These are phyloP conservation scores for Girardia tigrina DNA, from an alignment of 2,888 invertebrate species.

Conservation along the genomic window DNA sequence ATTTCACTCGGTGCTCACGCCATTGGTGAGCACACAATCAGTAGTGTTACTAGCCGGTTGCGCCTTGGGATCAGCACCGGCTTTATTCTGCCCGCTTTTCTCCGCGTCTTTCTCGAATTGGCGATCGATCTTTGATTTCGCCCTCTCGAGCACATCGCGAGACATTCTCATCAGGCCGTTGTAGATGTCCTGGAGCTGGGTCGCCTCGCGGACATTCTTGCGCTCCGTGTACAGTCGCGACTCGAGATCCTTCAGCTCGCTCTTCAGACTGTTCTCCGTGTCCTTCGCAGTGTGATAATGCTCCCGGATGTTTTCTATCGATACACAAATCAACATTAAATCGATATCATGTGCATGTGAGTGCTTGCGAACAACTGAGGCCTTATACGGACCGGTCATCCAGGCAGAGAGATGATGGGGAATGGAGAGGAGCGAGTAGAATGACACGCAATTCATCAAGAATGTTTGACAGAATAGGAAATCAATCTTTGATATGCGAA, in stretches of 20 bases:
- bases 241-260: background rate
- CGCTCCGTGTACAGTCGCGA: background rate
- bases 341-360: too few relatives aligned
- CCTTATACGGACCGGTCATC: too few relatives aligned
- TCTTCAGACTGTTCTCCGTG: background rate
- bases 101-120: background rate
- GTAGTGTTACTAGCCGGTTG: background rate
- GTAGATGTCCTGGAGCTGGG: constrained; percentile 2
- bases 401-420: too few relatives aligned
- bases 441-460: too few relatives aligned
- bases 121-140: constrained; percentile 19
- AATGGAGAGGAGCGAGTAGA: too few relatives aligned
- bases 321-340: too few relatives aligned
- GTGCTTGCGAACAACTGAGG: too few relatives aligned
- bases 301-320: background rate
- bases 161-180: background rate
- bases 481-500: too few relatives aligned
- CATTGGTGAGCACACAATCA: background rate
- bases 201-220: constrained; percentile 12
- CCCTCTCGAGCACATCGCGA: background rate
- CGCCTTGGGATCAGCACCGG: too few relatives aligned
- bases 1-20: constrained; percentile 11
- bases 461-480: too few relatives aligned
- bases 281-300: constrained; percentile 19
- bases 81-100: background rate